phyloP scores from a whole-genome alignment of 2,888 invertebrate species.

The Xestia ashworthii region DNA sequence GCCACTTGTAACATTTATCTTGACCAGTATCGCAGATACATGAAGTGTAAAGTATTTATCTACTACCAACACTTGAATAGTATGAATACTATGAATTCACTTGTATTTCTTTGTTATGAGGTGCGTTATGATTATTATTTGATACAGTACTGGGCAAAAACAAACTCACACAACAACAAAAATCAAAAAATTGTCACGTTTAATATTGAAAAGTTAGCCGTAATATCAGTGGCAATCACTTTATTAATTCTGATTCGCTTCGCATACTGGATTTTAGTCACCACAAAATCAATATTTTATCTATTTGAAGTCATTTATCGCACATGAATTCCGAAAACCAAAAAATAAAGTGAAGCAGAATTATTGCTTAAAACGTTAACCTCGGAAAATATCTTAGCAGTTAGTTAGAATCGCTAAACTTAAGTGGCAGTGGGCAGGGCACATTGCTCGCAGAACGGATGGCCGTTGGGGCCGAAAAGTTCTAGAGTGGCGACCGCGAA shows the following conservation, averaged over 20 bases:
- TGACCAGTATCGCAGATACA: slow-evolving; percentile 19
- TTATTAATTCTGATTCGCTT: not conserved
- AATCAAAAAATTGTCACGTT: fast-evolving
- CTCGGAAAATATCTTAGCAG: not conserved
- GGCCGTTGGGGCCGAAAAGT: too few species aligned
- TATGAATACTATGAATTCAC: slow-evolving; percentile 21
- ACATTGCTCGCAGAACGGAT: too few species aligned
- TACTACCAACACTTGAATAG: not conserved
- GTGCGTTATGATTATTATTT: not conserved
- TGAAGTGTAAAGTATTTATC: slow-evolving; percentile 26
- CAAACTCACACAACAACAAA: not conserved
- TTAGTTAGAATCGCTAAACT: too few species aligned
- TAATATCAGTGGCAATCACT: not conserved
- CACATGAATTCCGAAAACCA: not conserved
- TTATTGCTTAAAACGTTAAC: not conserved
- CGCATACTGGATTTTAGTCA: not conserved
- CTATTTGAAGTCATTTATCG: not conserved
- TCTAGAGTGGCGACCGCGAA: too few species aligned
- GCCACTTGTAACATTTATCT: slow-evolving; percentile 35
- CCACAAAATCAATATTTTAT: not conserved
- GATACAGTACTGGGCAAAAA: not conserved
- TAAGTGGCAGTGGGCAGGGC: too few species aligned
- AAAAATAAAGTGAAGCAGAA: not conserved
- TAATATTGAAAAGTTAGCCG: not conserved
- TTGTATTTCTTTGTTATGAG: slow-evolving; percentile 1